Percentiles rank a stretch among this genome's conserved stretches.
phyloP scores from a whole-genome alignment of 2,797 vertebrate genomes.

The Tragopan temminckii region DNA sequence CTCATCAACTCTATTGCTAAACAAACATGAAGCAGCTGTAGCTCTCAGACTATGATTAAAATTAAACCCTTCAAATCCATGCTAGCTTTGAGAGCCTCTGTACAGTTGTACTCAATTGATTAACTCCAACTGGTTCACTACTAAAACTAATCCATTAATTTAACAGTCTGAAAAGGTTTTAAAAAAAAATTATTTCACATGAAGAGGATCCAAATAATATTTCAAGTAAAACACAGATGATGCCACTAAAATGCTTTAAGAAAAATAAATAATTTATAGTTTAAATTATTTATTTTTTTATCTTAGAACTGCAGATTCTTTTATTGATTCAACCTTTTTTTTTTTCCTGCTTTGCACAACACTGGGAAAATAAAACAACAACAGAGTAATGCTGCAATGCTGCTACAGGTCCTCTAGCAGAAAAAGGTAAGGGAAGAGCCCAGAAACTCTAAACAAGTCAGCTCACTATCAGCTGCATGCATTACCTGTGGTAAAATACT shows the following conservation, averaged over 20 bases:
- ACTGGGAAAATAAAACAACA: background rate
- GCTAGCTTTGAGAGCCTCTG: constrained; percentile 59
- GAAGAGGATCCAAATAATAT: constrained; percentile 38
- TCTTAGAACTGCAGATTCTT: constrained; percentile 48
- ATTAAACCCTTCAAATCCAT: constrained; percentile 75
- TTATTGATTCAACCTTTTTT: constrained; percentile 15
- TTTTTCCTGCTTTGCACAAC: background rate
- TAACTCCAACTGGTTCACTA: constrained; percentile 69
- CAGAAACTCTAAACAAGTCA: constrained; percentile 19
- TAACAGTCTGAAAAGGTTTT: constrained; percentile 56
- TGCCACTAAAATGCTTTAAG: constrained; percentile 30
- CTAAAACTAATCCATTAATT: constrained; percentile 73
- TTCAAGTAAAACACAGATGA: constrained; percentile 48
- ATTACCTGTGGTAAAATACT: constrained; percentile 19
- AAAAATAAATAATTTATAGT: constrained; percentile 40
- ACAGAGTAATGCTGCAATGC: constrained; percentile 22
- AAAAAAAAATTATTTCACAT: constrained; percentile 45
- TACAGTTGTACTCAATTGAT: constrained; percentile 67
- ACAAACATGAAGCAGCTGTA: constrained; percentile 78
- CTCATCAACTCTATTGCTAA: constrained; percentile 77
- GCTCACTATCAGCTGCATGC: background rate
- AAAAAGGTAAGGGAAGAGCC: constrained; percentile 10
- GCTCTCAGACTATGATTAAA: constrained; percentile 53
- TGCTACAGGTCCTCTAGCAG: constrained; percentile 31
- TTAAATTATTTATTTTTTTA: constrained; percentile 10